Evolutionary conservation across 2,888 invertebrate genomes (phyloP), one percentile per base, ranked within the genome.

Genomic region (Perizoma flavofasciatum): DNA sequence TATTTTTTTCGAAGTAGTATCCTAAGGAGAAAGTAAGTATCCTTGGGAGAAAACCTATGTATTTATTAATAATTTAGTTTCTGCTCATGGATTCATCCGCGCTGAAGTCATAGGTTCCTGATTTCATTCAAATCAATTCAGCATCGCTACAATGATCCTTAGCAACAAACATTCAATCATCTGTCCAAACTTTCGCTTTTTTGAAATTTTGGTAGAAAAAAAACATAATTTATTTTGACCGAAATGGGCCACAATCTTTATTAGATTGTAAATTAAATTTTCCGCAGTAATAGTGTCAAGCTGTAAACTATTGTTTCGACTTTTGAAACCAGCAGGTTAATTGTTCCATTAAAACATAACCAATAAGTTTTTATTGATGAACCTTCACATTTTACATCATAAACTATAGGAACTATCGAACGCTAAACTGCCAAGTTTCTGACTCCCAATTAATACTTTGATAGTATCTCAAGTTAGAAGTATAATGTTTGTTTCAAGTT

Each of bases 361-460:
- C 22, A 22, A 22, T 40, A 50, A 61, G 53, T 44, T 59, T 59
- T 56, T 54, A 56, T 56, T 53, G 57, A 61, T 61, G 49, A 63
- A 57, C 53, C 41, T 51, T 52, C 55, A 63, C 59, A 65, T 55
- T 66, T 63, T 54, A 66, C 61, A 55, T 59, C 52, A 61, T n/a
- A n/a, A n/a, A 64, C 60, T 62, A 56, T 41, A 44, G 33, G 39
- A 65, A 56, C 61, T 55, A 61, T 57, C 44, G 35, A 67, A 69
- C 62, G 53, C 52, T 65, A 52, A 63, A 58, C 61, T 54, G 34
- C 41, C 49, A 64, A 69, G 66, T 66, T 68, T 63, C 61, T 63
- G 65, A 64, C 64, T 67, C 65, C 64, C 64, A 70, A 68, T 69
- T 69, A 72, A 68, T 68, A 69, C 61, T 66, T 70, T 65, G 68